Evolutionary conservation across 2,888 invertebrate genomes (phyloP).

Genomic region (Norana najaformis): DNA sequence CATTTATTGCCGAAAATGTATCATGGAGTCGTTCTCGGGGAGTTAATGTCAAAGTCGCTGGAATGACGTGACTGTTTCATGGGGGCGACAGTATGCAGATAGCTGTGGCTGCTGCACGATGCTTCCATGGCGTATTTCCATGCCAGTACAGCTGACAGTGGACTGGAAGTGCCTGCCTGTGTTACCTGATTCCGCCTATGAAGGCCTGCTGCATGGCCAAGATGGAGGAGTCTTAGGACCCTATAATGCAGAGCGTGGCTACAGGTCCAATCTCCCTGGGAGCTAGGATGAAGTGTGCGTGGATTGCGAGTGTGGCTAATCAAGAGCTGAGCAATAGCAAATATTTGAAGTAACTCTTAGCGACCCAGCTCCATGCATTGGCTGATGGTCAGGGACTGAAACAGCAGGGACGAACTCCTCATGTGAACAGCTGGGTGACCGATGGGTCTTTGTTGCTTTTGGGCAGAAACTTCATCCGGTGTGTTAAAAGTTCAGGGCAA

Average conservation of each 20-base stretch:
- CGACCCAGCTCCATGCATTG: not conserved
- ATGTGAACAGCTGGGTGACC: not conserved
- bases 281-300: not conserved
- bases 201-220: no score
- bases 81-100: not conserved
- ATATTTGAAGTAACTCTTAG: not conserved
- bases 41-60: not conserved
- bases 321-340: not conserved
- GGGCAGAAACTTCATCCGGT: no score
- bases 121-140: not conserved
- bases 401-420: not conserved
- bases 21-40: not conserved
- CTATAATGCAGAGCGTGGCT: not conserved
- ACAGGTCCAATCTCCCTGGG: not conserved
- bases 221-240: no score
- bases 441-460: no score
- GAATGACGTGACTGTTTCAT: not conserved
- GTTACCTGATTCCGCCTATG: not conserved
- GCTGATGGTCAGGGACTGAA: not conserved
- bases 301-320: not conserved
- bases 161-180: not conserved
- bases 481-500: no score
- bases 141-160: not conserved
- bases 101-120: not conserved
- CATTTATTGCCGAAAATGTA: no score